A percentile compares a stretch with the other conserved stretches of the same genome.
These are phyloP conservation scores for Drosophila burlai DNA, from an alignment of 1,140 invertebrate species.

Conservation along the genomic window DNA sequence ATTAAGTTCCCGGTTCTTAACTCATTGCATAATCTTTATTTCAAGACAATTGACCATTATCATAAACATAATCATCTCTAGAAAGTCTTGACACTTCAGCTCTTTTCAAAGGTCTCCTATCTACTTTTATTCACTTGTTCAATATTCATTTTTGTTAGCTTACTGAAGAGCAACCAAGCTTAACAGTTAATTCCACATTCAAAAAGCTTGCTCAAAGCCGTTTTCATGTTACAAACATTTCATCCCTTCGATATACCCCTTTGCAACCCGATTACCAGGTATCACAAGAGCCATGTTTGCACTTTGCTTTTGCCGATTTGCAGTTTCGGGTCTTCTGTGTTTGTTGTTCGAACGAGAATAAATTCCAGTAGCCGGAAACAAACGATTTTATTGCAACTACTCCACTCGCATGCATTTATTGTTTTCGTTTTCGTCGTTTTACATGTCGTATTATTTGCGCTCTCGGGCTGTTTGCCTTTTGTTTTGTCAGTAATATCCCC, in stretches of 20 bases:
- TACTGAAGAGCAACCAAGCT: no score
- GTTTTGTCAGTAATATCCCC: slow-evolving; percentile 52
- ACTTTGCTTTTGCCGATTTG: slow-evolving; percentile 81
- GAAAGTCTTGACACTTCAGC: no score
- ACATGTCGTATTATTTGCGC: slow-evolving; percentile 77
- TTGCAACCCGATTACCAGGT: neutral
- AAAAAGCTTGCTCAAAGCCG: neutral
- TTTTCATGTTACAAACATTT: neutral
- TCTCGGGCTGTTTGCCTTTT: slow-evolving; percentile 69
- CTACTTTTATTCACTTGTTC: no score
- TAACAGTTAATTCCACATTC: neutral
- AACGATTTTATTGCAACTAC: slow-evolving; percentile 79
- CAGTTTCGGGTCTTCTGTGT: slow-evolving; percentile 68
- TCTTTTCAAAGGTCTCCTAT: no score
- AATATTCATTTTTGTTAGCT: no score
- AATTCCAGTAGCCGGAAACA: slow-evolving; percentile 82
- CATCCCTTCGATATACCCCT: neutral
- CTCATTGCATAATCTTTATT: neutral
- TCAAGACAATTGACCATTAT: neutral
- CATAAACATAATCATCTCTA: no score
- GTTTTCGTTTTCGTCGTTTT: slow-evolving; percentile 60
- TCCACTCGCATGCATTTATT: slow-evolving; percentile 50
- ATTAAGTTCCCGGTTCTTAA: neutral
- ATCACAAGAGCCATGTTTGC: slow-evolving; percentile 69
- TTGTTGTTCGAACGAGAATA: slow-evolving; percentile 73